Conservation (phyloP, 2,888 invertebrate species). For the Epirrhoe tristata region DNA sequence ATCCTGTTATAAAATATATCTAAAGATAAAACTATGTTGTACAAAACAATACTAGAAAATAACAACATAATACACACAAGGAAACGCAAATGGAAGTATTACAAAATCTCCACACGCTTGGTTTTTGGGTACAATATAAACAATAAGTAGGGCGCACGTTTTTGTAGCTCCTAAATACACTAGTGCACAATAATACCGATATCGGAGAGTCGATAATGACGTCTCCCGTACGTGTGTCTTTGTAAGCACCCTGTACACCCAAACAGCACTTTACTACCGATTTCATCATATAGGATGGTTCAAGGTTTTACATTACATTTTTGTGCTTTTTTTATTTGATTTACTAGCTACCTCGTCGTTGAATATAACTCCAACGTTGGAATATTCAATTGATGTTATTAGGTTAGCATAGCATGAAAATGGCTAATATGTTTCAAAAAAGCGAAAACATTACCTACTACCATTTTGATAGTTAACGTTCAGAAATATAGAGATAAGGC, state of each 20-base stretch:
- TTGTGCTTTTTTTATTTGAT: background rate
- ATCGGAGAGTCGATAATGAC: conserved; percentile 64
- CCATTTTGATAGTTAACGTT: conserved; percentile 8
- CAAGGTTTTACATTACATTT: background rate
- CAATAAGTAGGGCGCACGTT: conserved; percentile 33
- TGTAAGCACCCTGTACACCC: conserved; percentile 53
- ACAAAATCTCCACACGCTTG: conserved; percentile 27
- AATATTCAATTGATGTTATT: no score
- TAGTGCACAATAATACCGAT: conserved; percentile 63
- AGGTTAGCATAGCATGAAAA: no score
- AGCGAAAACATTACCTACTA: background rate
- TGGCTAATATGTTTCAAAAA: no score
- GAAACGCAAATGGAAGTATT: background rate
- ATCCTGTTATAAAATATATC: no score
- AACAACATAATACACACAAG: background rate
- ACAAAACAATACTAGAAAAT: background rate
- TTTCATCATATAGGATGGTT: conserved; percentile 23
- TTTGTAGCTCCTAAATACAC: conserved; percentile 51
- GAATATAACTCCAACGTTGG: no score
- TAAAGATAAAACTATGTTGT: no score
- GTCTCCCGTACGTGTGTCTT: conserved; percentile 64
- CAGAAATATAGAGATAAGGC: conserved; percentile 17
- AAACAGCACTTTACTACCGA: conserved; percentile 12
- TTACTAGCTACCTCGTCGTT: background rate
- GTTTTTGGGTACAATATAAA: conserved; percentile 14